Evolutionary conservation across 2,113 vertebrate species (phyloP).

Genomic region (Bubo scandiacus): DNA sequence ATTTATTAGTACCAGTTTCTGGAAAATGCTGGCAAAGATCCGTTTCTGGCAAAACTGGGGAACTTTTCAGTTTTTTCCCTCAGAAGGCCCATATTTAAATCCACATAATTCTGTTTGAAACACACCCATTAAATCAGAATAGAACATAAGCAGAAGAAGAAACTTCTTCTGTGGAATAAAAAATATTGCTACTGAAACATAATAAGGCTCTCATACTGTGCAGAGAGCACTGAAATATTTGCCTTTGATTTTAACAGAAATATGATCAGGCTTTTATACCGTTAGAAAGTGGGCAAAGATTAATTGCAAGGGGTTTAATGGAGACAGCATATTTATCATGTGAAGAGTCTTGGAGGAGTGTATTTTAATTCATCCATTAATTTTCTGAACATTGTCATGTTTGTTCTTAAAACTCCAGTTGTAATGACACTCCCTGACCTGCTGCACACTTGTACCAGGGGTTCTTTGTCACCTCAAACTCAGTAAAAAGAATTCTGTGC

Average conservation of each 20-base stretch:
- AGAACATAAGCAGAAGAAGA: neutral
- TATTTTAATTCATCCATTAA: neutral
- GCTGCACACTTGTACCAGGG: neutral
- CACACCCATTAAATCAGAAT: neutral
- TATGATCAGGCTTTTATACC: neutral
- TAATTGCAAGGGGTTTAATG: neutral
- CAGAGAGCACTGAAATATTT: neutral
- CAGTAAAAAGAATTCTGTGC: neutral
- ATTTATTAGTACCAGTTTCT: neutral
- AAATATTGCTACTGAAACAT: neutral
- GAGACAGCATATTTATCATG: neutral
- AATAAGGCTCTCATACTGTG: neutral
- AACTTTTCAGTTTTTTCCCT: neutral
- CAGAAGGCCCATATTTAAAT: neutral
- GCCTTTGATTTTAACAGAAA: neutral
- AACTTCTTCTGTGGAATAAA: neutral
- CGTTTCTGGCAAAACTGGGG: neutral
- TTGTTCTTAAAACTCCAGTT: neutral
- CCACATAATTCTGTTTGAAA: neutral
- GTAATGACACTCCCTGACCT: neutral
- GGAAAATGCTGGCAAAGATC: neutral
- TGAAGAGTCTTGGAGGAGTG: neutral
- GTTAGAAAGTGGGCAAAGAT: neutral
- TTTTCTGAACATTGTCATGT: neutral
- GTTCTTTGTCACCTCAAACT: neutral